phyloP scores from a whole-genome alignment of 2,797 vertebrate species.

The Acridotheres tristis region DNA sequence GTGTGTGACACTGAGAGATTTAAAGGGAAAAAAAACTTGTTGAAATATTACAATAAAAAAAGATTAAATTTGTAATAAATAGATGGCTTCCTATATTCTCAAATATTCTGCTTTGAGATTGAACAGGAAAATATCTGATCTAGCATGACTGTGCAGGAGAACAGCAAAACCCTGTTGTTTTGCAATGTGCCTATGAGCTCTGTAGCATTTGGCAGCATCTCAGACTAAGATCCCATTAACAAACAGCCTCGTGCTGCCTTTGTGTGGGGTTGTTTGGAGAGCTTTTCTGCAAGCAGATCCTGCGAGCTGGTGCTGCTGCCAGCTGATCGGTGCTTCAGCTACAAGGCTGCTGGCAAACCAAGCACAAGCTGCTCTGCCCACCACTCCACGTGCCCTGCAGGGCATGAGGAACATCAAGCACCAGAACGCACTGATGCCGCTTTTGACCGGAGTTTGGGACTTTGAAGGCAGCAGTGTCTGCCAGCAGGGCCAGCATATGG shows the following conservation, averaged over 20 bases:
- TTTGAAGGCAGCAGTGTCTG: background rate
- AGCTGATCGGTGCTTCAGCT: background rate
- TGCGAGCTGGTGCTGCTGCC: background rate
- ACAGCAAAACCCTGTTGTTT: background rate
- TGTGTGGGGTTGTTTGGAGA: background rate
- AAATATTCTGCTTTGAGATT: conserved; percentile 4
- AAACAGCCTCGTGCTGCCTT: background rate
- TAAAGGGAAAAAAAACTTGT: background rate
- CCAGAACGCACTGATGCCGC: background rate
- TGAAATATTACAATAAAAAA: conserved; percentile 41
- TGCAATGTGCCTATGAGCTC: background rate
- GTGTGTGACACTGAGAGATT: conserved; percentile 26
- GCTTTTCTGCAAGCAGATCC: background rate
- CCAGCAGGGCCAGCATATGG: background rate
- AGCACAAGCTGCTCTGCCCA: background rate
- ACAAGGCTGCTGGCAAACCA: background rate
- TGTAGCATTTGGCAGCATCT: background rate
- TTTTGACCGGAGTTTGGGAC: background rate
- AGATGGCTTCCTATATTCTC: conserved; percentile 22
- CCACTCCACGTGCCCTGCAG: background rate
- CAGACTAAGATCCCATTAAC: background rate
- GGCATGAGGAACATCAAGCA: background rate
- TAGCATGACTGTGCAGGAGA: background rate
- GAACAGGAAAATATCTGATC: background rate
- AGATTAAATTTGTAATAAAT: conserved; percentile 30